phyloP scores from a whole-genome alignment of 2,888 invertebrate genomes.

The Nomada ferruginata region DNA sequence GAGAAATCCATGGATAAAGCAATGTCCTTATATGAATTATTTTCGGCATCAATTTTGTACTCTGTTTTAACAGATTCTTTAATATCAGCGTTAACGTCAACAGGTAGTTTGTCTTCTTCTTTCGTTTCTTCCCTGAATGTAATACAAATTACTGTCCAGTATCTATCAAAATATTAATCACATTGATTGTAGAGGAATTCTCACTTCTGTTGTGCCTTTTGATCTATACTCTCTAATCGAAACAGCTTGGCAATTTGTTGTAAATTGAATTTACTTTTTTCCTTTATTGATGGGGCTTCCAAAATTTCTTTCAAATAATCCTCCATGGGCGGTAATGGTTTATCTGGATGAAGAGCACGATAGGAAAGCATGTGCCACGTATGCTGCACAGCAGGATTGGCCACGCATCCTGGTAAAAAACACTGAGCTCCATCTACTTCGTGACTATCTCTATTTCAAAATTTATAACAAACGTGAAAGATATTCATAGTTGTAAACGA shows the following conservation, averaged over 20 bases:
- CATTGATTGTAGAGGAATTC: neutral
- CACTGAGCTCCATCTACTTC: constrained; percentile 31
- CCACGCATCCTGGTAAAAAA: constrained; percentile 68
- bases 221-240: constrained; percentile 33
- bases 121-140: neutral
- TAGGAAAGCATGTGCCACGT: constrained; percentile 71
- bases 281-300: constrained; percentile 54
- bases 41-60: neutral
- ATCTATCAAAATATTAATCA: neutral
- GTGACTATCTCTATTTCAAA: constrained; percentile 29
- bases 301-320: constrained; percentile 67
- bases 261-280: constrained; percentile 45
- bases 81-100: neutral
- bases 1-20: constrained; percentile 17
- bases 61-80: neutral
- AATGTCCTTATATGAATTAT: neutral
- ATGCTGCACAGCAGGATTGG: constrained; percentile 71
- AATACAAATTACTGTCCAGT: constrained; percentile 5
- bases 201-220: constrained; percentile 21
- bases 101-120: neutral
- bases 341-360: constrained; percentile 74
- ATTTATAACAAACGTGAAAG: neutral
- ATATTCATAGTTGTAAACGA: neutral
- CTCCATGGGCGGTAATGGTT: constrained; percentile 68
- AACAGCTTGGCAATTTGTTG: constrained; percentile 66